A percentile compares a stretch with the other conserved stretches of the same genome.
Conservation (phyloP, 2,113 vertebrate species). For the Panthera tigris region DNA sequence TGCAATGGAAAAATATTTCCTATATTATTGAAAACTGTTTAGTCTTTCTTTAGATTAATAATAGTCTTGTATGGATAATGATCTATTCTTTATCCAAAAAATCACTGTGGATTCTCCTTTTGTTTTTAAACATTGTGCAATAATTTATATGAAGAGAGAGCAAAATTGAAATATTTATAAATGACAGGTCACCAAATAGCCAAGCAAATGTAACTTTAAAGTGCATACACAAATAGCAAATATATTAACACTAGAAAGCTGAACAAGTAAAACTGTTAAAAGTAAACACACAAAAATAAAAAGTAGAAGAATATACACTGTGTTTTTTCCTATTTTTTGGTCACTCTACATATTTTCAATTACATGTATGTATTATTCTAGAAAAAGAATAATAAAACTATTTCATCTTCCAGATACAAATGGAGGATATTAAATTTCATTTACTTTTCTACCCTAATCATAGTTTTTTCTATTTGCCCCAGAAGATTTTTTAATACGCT, state of each 20-base stretch:
- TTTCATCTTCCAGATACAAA: constrained; percentile 10
- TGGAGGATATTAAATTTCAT: constrained; percentile 30
- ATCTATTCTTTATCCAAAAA: not conserved
- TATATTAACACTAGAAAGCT: not conserved
- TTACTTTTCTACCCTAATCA: not conserved
- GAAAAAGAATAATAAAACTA: not conserved
- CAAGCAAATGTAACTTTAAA: not conserved
- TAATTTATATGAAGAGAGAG: not conserved
- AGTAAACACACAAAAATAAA: constrained; percentile 34
- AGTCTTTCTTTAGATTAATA: not conserved
- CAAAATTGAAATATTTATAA: not conserved
- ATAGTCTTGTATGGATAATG: not conserved
- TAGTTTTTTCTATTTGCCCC: not conserved
- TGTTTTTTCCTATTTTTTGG: not conserved
- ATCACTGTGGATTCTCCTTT: not conserved
- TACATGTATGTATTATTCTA: not conserved
- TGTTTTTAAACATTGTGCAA: not conserved
- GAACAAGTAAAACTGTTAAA: not conserved
- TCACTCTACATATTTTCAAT: constrained; percentile 9
- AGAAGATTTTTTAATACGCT: not conserved
- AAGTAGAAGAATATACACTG: not conserved
- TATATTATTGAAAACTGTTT: not conserved
- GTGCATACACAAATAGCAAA: not conserved
- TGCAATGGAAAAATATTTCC: not conserved
- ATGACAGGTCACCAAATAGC: not conserved